Conservation (phyloP, 2,113 vertebrate genomes). For the Podarcis raffonei region DNA sequence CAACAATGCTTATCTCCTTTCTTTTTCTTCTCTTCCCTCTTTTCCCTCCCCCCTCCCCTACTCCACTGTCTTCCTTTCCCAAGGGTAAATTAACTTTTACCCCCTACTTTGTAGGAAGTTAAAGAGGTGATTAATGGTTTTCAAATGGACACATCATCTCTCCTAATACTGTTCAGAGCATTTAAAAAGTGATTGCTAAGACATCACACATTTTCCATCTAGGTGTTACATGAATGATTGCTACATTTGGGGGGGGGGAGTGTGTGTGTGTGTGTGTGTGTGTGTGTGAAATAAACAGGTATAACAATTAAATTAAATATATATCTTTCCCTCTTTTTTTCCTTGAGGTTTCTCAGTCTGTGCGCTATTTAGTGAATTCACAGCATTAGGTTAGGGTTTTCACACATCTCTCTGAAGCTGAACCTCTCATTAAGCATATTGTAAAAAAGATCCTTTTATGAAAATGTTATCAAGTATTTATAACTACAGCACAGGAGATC, state of each 20-base stretch:
- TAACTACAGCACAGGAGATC: conserved; percentile 59
- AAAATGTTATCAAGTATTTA: conserved; percentile 64
- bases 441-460: conserved; percentile 59
- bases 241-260: conserved; percentile 51
- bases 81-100: conserved; percentile 73
- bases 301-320: conserved; percentile 60
- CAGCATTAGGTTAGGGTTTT: conserved; percentile 49
- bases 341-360: conserved; percentile 58
- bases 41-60: not conserved
- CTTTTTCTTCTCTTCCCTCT: too few species aligned
- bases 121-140: conserved; percentile 82
- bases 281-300: conserved; percentile 73
- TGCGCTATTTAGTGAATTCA: conserved; percentile 54
- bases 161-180: conserved; percentile 72
- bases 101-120: conserved; percentile 79
- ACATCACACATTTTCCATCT: conserved; percentile 66
- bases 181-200: conserved; percentile 72
- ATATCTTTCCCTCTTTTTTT: conserved; percentile 13
- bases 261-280: conserved; percentile 55
- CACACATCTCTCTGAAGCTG: conserved; percentile 56
- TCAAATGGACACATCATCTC: conserved; percentile 82
- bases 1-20: conserved; percentile 78
- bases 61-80: not conserved
- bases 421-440: conserved; percentile 67
- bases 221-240: conserved; percentile 74